These are phyloP conservation scores for Venusia cambrica DNA, from an alignment of 2,888 invertebrate genomes.

Conservation along the genomic window DNA sequence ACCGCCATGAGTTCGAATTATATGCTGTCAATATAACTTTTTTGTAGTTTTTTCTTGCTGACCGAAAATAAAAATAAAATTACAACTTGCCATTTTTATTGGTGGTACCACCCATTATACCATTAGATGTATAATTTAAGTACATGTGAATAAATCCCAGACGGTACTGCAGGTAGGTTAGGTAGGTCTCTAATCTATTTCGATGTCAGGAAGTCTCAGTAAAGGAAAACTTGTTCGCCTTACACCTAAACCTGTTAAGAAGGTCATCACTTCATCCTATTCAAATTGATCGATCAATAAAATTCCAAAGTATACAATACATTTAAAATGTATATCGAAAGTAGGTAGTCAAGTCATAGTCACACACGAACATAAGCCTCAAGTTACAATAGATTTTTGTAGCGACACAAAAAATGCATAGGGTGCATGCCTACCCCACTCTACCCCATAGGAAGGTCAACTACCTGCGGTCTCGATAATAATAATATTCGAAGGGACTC, in stretches of 20 bases:
- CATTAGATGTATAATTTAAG: no score
- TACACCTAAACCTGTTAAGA: conserved; percentile 13
- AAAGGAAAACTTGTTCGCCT: no score
- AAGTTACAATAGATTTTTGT: conserved; percentile 27
- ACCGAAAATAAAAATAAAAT: no score
- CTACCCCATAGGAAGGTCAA: conserved; percentile 34
- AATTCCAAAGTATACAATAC: conserved; percentile 11
- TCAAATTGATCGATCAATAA: conserved; percentile 16
- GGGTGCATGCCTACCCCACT: conserved; percentile 29
- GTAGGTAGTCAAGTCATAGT: conserved; percentile 27
- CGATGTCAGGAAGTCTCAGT: no score
- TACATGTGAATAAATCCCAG: no score
- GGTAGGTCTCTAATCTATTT: no score
- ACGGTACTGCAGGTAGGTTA: no score
- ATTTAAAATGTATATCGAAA: conserved; percentile 19
- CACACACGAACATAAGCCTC: conserved; percentile 25
- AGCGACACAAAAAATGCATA: conserved; percentile 16
- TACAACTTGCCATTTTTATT: no score
- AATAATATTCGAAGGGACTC: conserved; percentile 31
- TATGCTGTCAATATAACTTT: no score
- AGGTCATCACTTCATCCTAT: conserved; percentile 10
- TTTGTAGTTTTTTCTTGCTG: no score
- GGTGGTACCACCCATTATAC: no score
- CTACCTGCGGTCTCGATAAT: conserved; percentile 39
- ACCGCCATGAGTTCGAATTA: no score